Base-by-base conservation (phyloP, 1,140 invertebrate species). In the Drosophila nannoptera region DNA sequence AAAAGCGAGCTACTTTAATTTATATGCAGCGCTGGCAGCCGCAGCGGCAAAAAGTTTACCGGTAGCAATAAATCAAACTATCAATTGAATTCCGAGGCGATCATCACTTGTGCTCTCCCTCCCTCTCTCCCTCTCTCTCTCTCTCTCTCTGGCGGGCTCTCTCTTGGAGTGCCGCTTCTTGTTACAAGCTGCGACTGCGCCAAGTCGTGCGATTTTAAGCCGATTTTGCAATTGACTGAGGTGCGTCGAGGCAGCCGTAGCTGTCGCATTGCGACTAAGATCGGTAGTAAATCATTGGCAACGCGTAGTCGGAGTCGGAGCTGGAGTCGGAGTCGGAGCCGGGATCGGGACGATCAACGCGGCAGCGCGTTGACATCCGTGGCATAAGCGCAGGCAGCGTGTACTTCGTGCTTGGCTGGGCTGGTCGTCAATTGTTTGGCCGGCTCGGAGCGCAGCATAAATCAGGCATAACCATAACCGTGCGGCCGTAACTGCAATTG, bases 51-150 rank as follows among this genome's bases (percentile, higher is more conserved):
- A 88, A 88, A 88, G 66, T 77, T 56, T 77, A 88, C 87, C 87
- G 84, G 87, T 88, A 87, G 87, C 87, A 88, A 88, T 88, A 88
- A 88, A 88, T 88, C 87, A 88, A 88, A 87, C 87, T 86, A 88
- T 88, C 87, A 88, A 88, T 88, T 88, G 84, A 88, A 88, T 88
- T 87, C 87, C 87, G 76, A 82, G 73, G 77, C 73, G 77, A 88
- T 88, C 83, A 88, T 87, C 87, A 88, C 86, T 86, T 70, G 61
- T 66, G 63, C 36, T 58, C 46, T n/a, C 46, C 22, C 46, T 48
- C 29, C 7, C 29, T 32, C 46, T n/a, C 31, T 12, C 46, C 4
- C 5, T 49, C 29, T n/a, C 48, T 33, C 9, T 12, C 50, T 53
- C 42, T 14, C 52, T n/a, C n/a, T 32, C 29, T 42, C 16, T 4